A percentile compares a stretch with the other conserved stretches of the same genome.
Evolutionary conservation across 2,797 vertebrate genomes (phyloP).

Genomic region (Argentina silus): DNA sequence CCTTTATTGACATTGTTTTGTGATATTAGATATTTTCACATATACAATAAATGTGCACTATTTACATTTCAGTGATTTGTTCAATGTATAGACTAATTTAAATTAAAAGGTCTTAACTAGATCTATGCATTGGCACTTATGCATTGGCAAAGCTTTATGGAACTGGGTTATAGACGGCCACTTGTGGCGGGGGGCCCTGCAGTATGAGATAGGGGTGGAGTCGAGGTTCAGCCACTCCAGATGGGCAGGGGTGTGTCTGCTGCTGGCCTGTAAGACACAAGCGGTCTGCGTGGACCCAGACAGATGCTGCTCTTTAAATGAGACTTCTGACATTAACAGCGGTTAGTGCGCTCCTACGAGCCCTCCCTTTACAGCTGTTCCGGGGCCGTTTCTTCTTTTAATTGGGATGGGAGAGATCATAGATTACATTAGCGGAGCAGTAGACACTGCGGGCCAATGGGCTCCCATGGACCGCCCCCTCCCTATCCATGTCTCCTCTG

Average conservation of each 20-base stretch:
- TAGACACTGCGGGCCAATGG: constrained; percentile 60
- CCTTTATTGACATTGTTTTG: no score
- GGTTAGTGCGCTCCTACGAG: not conserved
- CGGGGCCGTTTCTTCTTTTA: constrained; percentile 75
- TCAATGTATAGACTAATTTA: no score
- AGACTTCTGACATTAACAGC: constrained; percentile 80
- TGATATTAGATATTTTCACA: constrained; percentile 46
- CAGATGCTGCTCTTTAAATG: constrained; percentile 83
- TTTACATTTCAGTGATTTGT: no score
- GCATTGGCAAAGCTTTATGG: no score
- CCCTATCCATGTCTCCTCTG: constrained; percentile 41
- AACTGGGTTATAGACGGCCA: no score
- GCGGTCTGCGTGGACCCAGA: constrained; percentile 52
- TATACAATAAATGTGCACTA: no score
- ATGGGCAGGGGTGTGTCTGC: not conserved
- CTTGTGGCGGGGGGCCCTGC: no score
- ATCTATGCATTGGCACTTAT: no score
- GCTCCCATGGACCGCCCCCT: constrained; percentile 45
- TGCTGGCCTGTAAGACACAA: no score
- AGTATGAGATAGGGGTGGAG: no score
- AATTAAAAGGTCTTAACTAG: no score
- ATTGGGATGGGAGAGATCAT: constrained; percentile 80
- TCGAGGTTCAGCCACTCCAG: constrained; percentile 6
- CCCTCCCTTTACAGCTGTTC: constrained; percentile 64
- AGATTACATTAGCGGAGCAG: constrained; percentile 76